Evolutionary conservation across 2,797 vertebrate genomes (phyloP), one percentile per base, ranked within the genome.

Genomic region (Synanceia verrucosa): DNA sequence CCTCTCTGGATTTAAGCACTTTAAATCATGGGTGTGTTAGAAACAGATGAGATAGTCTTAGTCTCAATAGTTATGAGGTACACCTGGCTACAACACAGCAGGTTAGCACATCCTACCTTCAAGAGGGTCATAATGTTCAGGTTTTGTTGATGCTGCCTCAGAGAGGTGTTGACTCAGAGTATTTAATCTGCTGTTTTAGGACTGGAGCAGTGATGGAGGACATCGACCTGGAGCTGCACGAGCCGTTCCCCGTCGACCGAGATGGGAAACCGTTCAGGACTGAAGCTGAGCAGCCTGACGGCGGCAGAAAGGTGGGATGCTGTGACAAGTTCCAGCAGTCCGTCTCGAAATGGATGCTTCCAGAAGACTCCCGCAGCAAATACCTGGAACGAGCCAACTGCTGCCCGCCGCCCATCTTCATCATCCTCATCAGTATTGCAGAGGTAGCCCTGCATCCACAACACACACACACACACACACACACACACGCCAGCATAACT

Each of bases 351-450:
- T 97, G 94, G 95, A 96, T 98, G 94, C 95, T 98, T 36, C 96
- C 96, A 0, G 91, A 93, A 55, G 73, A 92, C 0, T 21, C 37
- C 5, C 92, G 93, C 21, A 72, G 76, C 66, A 90, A 47, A 0
- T 97, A 97, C 77, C 12, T 96, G 64, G 93, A 96, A 57, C 92
- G 96, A 16, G 93, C 95, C 53, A 97, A 95, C 91, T 98, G 97
- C 88, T 87, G 93, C 41, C 96, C 96, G 0, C 97, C 96, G 0
- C 96, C 97, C 0, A 81, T 98, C 78, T 98, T 97, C 91, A 96
- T 98, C 86, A 94, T 97, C 83, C 86, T 91, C 62, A 73, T 98
- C 91, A 98, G 96, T 68, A 86, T 97, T 16, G 94, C 63, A 2
- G 96, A 97, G 95, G 96, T 97, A 73, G 41, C 21, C 2, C 47